Evolutionary conservation across 2,113 vertebrate genomes (phyloP).

Genomic region (Gadus macrocephalus): DNA sequence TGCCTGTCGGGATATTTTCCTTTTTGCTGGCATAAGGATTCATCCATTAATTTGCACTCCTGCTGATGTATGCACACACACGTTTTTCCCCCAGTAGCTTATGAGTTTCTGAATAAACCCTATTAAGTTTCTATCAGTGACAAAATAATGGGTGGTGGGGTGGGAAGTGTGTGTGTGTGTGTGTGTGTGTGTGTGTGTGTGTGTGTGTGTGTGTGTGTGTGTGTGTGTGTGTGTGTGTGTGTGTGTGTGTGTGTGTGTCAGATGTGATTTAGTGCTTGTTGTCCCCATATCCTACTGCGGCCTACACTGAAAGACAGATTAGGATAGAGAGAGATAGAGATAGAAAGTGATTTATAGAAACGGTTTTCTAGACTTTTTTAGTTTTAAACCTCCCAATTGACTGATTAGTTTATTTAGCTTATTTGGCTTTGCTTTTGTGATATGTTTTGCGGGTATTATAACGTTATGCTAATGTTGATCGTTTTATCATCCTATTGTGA

Average conservation of each 20-base stretch:
- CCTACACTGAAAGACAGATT: background rate
- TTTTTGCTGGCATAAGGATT: too few relatives aligned
- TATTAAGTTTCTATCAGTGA: background rate
- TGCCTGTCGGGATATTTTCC: too few relatives aligned
- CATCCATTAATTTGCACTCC: too few relatives aligned
- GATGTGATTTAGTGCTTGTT: slow-evolving; percentile 2
- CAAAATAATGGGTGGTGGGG: background rate
- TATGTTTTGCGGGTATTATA: too few relatives aligned
- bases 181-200: background rate
- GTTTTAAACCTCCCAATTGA: background rate
- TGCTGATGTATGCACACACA: too few relatives aligned
- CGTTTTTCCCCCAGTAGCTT: too few relatives aligned
- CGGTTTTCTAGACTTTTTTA: background rate
- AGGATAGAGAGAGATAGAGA: background rate
- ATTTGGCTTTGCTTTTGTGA: background rate
- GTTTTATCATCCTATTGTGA: too few relatives aligned
- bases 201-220: too few relatives aligned
- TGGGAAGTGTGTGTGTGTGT: too few relatives aligned
- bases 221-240: background rate
- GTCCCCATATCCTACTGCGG: background rate
- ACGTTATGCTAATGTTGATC: too few relatives aligned
- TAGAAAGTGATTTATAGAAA: background rate
- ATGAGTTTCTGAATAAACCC: too few relatives aligned
- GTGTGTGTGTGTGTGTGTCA: background rate
- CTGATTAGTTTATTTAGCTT: background rate